Evolutionary conservation across 23 tunicate genomes (phyloP).

Genomic region (Ciona savignyi): DNA sequence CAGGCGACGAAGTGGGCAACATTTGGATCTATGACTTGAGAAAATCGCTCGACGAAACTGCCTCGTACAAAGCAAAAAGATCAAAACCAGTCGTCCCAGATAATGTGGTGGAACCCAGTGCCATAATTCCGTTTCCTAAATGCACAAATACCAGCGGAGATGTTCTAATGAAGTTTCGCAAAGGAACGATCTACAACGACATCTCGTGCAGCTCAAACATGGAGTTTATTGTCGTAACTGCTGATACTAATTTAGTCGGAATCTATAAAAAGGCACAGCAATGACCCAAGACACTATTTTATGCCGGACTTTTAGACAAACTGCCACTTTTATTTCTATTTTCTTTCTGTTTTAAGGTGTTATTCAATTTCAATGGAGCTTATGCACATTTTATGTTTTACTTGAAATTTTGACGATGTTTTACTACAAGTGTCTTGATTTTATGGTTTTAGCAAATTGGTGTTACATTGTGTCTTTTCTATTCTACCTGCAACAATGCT

Average conservation of each 20-base stretch:
- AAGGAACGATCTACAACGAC: constrained; percentile 62
- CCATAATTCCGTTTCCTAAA: constrained; percentile 46
- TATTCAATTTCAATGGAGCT: background rate
- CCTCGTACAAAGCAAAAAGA: constrained; percentile 2
- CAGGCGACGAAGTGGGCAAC: constrained; percentile 82
- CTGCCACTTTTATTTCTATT: no score
- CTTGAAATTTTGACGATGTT: no score
- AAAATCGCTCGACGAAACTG: background rate
- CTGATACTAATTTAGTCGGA: constrained; percentile 73
- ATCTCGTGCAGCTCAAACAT: constrained; percentile 25
- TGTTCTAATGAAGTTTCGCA: constrained; percentile 3
- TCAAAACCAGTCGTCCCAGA: constrained; percentile 12
- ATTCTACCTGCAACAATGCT: background rate
- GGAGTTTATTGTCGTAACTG: constrained; percentile 46
- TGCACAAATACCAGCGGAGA: constrained; percentile 5
- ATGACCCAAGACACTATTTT: no score
- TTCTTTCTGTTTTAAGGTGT: background rate
- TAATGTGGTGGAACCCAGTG: constrained; percentile 8
- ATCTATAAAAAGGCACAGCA: constrained; percentile 24
- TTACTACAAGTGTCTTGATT: background rate
- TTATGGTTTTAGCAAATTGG: background rate
- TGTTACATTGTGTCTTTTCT: background rate
- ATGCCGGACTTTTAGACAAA: no score
- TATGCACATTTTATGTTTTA: background rate
- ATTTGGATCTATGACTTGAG: constrained; percentile 71